Conservation (phyloP, 2,888 invertebrate genomes). For the Miltochrista miniata region DNA sequence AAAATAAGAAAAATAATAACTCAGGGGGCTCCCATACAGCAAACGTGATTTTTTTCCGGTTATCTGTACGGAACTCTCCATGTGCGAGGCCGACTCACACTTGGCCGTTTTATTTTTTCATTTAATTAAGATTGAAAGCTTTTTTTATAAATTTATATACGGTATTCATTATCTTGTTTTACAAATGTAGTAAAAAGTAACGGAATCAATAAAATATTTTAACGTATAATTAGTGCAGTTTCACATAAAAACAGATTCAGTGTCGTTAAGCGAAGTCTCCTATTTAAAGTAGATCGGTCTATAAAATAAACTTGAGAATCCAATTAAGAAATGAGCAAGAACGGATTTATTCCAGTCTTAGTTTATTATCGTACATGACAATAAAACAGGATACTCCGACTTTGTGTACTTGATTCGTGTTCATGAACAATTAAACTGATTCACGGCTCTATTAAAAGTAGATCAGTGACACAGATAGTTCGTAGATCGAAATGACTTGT, state of each 20-base stretch:
- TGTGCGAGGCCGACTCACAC: too few species aligned
- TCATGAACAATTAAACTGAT: constrained; percentile 45
- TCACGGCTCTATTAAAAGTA: constrained; percentile 28
- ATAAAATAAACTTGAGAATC: constrained; percentile 78
- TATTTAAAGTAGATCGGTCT: constrained; percentile 70
- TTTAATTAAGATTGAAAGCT: too few species aligned
- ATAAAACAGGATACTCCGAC: constrained; percentile 59
- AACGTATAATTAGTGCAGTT: constrained; percentile 42
- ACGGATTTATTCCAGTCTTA: constrained; percentile 69
- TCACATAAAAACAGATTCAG: constrained; percentile 58
- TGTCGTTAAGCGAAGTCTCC: constrained; percentile 66
- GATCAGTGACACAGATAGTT: constrained; percentile 3
- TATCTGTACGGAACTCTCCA: too few species aligned
- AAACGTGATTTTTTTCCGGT: too few species aligned
- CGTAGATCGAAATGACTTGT: constrained; percentile 1
- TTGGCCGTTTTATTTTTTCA: too few species aligned
- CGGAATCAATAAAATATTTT: constrained; percentile 44
- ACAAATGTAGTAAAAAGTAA: too few species aligned
- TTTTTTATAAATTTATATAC: too few species aligned
- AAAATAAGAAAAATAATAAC: too few species aligned
- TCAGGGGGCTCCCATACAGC: too few species aligned
- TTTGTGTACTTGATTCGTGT: constrained; percentile 45
- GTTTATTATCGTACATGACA: constrained; percentile 69
- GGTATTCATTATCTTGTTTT: too few species aligned
- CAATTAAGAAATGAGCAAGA: constrained; percentile 77